Conservation (phyloP, 2,113 vertebrate genomes). For the Heliornis fulica region DNA sequence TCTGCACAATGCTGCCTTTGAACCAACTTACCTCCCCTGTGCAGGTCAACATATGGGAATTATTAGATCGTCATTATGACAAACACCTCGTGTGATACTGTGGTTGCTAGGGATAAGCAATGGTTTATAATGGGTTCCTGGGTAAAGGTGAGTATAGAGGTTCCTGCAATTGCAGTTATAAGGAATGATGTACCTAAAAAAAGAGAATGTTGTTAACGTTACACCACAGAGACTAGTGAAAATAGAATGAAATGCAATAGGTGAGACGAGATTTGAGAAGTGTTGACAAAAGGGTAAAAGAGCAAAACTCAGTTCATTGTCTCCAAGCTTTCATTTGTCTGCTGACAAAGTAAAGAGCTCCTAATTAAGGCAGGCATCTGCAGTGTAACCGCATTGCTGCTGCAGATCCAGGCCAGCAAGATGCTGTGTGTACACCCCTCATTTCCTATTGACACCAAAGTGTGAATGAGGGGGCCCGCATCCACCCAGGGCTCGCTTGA, state of each 20-base stretch:
- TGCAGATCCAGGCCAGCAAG: background rate
- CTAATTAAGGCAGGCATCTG: conserved; percentile 29
- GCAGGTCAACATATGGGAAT: background rate
- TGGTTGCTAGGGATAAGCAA: background rate
- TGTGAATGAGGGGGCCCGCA: background rate
- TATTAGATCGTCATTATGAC: background rate
- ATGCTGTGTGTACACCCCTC: background rate
- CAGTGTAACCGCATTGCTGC: background rate
- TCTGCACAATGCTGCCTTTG: background rate
- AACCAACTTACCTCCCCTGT: background rate
- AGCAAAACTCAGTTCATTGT: background rate
- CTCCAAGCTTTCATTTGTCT: background rate
- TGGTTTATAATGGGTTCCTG: background rate
- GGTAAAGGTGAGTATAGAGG: background rate
- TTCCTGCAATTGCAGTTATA: background rate
- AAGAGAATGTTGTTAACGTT: background rate
- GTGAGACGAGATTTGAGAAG: background rate
- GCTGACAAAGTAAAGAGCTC: background rate
- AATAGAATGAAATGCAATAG: background rate
- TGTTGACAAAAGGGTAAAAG: background rate
- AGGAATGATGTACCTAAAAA: background rate
- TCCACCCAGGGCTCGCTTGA: background rate
- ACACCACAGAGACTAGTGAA: background rate
- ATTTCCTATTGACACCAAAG: background rate
- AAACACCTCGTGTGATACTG: background rate